phyloP scores from a whole-genome alignment of 2,797 vertebrate species.

The Xenopus petersii region DNA sequence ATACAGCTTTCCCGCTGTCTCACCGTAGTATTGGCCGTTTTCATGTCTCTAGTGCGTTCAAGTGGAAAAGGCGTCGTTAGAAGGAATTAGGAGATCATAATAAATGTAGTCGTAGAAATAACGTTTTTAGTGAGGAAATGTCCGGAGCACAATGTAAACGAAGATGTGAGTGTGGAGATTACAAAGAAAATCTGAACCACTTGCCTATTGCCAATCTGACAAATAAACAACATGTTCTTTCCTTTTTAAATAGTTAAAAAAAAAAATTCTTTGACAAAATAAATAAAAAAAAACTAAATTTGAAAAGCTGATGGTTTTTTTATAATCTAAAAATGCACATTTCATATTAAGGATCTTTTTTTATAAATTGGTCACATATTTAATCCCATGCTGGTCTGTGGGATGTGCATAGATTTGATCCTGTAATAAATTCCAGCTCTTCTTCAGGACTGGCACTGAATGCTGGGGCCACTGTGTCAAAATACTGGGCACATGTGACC shows the following conservation, averaged over 20 bases:
- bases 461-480: too few relatives aligned
- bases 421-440: too few relatives aligned
- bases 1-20: slow-evolving; percentile 32
- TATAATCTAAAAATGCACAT: too few relatives aligned
- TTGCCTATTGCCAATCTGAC: slow-evolving; percentile 43
- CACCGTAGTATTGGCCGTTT: slow-evolving; percentile 38
- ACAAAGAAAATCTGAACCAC: slow-evolving; percentile 15
- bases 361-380: too few relatives aligned
- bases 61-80: slow-evolving; percentile 33
- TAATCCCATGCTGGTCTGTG: too few relatives aligned
- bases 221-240: slow-evolving; percentile 24
- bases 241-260: slow-evolving; percentile 41
- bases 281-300: slow-evolving; percentile 27
- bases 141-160: slow-evolving; percentile 40
- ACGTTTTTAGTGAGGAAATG: slow-evolving; percentile 28
- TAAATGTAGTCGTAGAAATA: slow-evolving; percentile 38
- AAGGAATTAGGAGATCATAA: slow-evolving; percentile 30
- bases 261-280: slow-evolving; percentile 43
- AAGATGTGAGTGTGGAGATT: slow-evolving; percentile 11
- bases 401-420: too few relatives aligned
- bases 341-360: too few relatives aligned
- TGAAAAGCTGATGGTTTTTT: slow-evolving; percentile 1
- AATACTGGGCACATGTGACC: too few relatives aligned
- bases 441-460: too few relatives aligned
- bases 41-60: slow-evolving; percentile 35